Evolutionary conservation across 2,797 vertebrate genomes (phyloP).

Genomic region (Ceryle rudis): DNA sequence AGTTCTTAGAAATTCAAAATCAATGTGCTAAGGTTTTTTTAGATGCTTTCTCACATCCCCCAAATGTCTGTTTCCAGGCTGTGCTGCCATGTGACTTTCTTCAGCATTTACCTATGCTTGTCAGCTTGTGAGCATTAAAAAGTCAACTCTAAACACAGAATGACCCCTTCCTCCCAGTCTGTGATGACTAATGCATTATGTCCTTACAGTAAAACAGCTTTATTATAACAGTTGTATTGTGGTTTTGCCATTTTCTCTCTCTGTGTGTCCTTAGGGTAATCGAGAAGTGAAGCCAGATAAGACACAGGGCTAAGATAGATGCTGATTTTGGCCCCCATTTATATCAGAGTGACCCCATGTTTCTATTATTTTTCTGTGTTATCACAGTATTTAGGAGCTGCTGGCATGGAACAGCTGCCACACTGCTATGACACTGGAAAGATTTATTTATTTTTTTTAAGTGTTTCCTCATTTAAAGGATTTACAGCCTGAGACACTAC

Average conservation of each 20-base stretch:
- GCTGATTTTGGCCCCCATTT: background rate
- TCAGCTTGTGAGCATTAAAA: background rate
- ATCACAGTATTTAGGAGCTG: background rate
- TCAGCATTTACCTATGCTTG: background rate
- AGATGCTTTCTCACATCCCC: background rate
- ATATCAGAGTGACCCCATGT: background rate
- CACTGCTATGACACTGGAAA: background rate
- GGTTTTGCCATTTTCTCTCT: background rate
- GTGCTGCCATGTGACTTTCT: background rate
- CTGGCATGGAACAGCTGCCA: slow-evolving; percentile 12
- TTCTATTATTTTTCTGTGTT: slow-evolving; percentile 3
- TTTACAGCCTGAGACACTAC: background rate
- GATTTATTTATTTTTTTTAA: background rate
- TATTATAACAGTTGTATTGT: background rate
- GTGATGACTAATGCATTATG: background rate
- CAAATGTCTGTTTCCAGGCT: background rate
- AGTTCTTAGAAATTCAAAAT: background rate
- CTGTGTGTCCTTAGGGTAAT: background rate
- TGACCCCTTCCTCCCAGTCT: background rate
- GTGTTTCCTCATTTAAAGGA: background rate
- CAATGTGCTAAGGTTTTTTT: background rate
- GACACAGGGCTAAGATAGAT: background rate
- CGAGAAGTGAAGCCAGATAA: background rate
- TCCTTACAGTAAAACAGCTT: background rate
- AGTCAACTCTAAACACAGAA: background rate